phyloP scores from a whole-genome alignment of 2,797 vertebrate species.

The Alcedo quadribrachys region DNA sequence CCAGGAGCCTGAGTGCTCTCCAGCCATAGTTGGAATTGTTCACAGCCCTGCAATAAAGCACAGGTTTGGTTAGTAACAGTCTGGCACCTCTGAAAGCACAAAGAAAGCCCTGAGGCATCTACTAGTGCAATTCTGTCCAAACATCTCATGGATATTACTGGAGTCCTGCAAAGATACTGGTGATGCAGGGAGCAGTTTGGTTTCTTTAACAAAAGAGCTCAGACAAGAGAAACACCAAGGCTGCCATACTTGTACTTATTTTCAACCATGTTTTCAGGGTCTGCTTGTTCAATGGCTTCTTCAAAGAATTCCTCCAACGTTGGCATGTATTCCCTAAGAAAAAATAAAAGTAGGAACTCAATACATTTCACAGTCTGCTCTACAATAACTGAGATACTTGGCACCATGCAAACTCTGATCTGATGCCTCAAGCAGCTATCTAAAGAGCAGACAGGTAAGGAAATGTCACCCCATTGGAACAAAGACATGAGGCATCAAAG shows the following conservation, averaged over 20 bases:
- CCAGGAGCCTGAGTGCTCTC: constrained; percentile 93
- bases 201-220: neutral
- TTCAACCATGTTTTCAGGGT: constrained; percentile 97
- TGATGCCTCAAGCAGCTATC: neutral
- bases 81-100: neutral
- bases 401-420: neutral
- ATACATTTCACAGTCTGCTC: neutral
- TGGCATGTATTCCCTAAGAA: constrained; percentile 94
- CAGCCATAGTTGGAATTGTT: constrained; percentile 98
- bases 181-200: neutral
- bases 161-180: neutral
- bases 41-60: constrained; percentile 84
- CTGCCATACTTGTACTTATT: constrained; percentile 93
- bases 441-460: neutral
- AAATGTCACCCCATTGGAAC: neutral
- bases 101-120: neutral
- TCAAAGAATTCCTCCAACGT: constrained; percentile 96
- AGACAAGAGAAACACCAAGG: neutral
- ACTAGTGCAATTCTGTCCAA: neutral
- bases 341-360: neutral
- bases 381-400: neutral
- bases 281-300: constrained; percentile 97
- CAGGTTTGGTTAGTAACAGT: neutral
- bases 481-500: neutral
- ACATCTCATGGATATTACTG: neutral